These are phyloP conservation scores for Eupeodes luniger DNA, from an alignment of 2,888 invertebrate genomes.

Conservation along the genomic window DNA sequence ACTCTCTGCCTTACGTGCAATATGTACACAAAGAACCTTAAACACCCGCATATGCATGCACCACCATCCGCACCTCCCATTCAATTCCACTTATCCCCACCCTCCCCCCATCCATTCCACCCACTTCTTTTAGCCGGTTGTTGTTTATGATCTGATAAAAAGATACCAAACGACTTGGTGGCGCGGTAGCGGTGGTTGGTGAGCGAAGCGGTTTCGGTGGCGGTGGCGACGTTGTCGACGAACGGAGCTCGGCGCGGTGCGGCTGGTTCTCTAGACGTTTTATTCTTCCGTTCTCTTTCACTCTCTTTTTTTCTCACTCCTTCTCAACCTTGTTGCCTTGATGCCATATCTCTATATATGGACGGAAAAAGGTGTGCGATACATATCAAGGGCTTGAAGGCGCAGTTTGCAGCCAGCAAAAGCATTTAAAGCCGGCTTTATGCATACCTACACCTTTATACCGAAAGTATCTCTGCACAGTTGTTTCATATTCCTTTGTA, in stretches of 20 bases:
- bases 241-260: neutral
- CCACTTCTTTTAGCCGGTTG: conserved; percentile 10
- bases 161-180: conserved; percentile 29
- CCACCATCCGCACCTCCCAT: neutral
- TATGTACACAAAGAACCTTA: conserved; percentile 37
- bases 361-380: conserved; percentile 67
- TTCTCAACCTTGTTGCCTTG: conserved; percentile 48
- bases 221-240: neutral
- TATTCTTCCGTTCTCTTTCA: conserved; percentile 11
- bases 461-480: conserved; percentile 30
- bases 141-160: conserved; percentile 64
- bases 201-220: neutral
- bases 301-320: neutral
- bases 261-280: conserved; percentile 7
- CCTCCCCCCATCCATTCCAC: neutral
- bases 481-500: neutral
- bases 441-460: neutral
- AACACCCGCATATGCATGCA: conserved; percentile 16
- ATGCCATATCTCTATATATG: neutral
- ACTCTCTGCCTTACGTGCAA: conserved; percentile 20
- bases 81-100: neutral
- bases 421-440: conserved; percentile 39
- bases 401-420: conserved; percentile 33
- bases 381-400: conserved; percentile 59
- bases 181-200: neutral